Evolutionary conservation across 2,888 invertebrate species (phyloP).

Genomic region (Ophioninae sp.): DNA sequence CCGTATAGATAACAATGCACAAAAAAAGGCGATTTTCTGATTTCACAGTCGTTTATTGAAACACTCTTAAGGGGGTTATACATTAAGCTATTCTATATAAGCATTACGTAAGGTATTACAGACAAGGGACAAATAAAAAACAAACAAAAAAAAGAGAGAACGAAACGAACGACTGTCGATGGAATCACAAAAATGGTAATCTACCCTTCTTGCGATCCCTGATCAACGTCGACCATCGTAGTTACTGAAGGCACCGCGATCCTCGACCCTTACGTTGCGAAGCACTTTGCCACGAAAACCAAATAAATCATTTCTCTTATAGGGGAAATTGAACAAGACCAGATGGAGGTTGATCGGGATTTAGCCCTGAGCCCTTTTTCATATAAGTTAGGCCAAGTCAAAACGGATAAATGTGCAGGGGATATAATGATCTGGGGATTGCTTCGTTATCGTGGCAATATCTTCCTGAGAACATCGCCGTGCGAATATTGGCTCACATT

Average conservation of each 20-base stretch:
- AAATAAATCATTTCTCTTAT: slow-evolving; percentile 21
- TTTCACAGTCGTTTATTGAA: slow-evolving; percentile 79
- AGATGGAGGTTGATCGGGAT: slow-evolving; percentile 4
- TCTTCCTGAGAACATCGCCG: slow-evolving; percentile 77
- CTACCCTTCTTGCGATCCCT: slow-evolving; percentile 73
- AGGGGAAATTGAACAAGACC: slow-evolving; percentile 3
- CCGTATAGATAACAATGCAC: neutral
- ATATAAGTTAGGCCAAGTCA: neutral
- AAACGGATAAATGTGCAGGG: neutral
- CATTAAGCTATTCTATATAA: slow-evolving; percentile 78
- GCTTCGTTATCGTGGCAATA: slow-evolving; percentile 77
- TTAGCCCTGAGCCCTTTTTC: neutral
- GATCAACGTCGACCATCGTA: slow-evolving; percentile 72
- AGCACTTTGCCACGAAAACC: slow-evolving; percentile 78
- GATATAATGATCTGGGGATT: slow-evolving; percentile 18
- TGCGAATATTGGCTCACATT: slow-evolving; percentile 74
- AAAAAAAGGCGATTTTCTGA: slow-evolving; percentile 30
- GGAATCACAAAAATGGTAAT: slow-evolving; percentile 79
- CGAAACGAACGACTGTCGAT: slow-evolving; percentile 75
- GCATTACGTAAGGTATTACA: slow-evolving; percentile 79
- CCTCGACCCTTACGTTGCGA: slow-evolving; percentile 80
- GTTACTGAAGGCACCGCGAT: slow-evolving; percentile 79
- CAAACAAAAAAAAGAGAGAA: slow-evolving; percentile 53
- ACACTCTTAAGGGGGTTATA: slow-evolving; percentile 78
- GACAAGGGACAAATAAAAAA: slow-evolving; percentile 70